phyloP scores from a whole-genome alignment of 2,113 vertebrate genomes.

The Plotosus lineatus region DNA sequence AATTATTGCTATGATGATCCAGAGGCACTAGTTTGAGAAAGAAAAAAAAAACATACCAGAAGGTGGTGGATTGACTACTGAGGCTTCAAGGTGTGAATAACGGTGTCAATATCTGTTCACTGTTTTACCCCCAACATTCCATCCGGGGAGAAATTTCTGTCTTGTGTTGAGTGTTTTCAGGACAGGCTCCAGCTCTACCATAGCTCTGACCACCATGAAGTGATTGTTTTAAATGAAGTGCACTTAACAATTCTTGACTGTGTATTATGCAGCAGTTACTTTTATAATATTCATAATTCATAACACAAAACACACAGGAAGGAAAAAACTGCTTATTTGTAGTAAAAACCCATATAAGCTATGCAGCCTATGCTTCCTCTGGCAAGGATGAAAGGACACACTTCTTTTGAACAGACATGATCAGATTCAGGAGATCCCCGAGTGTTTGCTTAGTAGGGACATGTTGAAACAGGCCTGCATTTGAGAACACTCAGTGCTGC shows the following conservation, averaged over 20 bases:
- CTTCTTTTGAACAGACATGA: constrained; percentile 32
- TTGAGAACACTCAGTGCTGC: constrained; percentile 24
- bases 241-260: not conserved
- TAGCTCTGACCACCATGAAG: not conserved
- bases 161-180: not conserved
- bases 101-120: not conserved
- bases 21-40: not conserved
- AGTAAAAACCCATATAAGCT: not conserved
- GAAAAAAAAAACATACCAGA: not conserved
- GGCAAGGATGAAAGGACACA: constrained; percentile 11
- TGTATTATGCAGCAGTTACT: too few species aligned
- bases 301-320: not conserved
- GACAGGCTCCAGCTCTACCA: not conserved
- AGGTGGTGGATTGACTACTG: not conserved
- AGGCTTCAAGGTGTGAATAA: not conserved
- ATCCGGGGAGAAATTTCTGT: not conserved
- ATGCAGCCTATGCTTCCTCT: not conserved
- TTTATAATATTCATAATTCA: not conserved
- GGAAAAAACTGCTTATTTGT: not conserved
- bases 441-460: constrained; percentile 40
- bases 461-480: constrained; percentile 56
- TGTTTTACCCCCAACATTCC: too few species aligned
- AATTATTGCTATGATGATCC: too few species aligned
- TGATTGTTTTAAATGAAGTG: not conserved
- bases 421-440: constrained; percentile 51